Conservation (phyloP, 2,888 invertebrate genomes). For the Oligia fasciuncula region DNA sequence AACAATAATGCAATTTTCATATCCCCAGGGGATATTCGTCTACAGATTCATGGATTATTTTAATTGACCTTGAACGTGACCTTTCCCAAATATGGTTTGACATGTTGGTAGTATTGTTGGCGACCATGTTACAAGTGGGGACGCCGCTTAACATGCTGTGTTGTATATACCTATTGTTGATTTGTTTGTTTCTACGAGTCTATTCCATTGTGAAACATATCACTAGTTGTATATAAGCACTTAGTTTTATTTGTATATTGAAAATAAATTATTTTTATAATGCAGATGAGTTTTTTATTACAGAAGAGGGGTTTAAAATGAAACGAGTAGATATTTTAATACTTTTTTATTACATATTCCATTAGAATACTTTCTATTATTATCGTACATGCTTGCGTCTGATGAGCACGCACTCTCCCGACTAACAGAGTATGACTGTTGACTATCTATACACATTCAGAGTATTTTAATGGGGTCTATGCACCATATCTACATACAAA, state of each 20-base stretch:
- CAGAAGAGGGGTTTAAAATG: slow-evolving; percentile 37
- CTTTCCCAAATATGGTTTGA: neutral
- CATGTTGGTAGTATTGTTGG: neutral
- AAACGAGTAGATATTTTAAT: slow-evolving; percentile 75
- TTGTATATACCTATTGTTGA: slow-evolving; percentile 54
- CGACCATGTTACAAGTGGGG: neutral
- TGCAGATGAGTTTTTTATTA: slow-evolving; percentile 55
- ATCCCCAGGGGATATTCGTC: neutral
- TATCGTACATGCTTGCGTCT: slow-evolving; percentile 77
- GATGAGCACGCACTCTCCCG: slow-evolving; percentile 61
- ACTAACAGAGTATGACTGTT: slow-evolving; percentile 66
- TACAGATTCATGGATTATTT: neutral
- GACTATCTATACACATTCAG: slow-evolving; percentile 72
- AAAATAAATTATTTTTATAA: slow-evolving; percentile 79
- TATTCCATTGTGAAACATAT: slow-evolving; percentile 73
- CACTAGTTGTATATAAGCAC: slow-evolving; percentile 74
- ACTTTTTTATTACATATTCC: slow-evolving; percentile 89
- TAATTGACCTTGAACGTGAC: neutral
- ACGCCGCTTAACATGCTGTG: slow-evolving; percentile 20
- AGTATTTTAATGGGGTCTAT: slow-evolving; percentile 79
- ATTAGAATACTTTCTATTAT: slow-evolving; percentile 89
- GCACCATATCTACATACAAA: slow-evolving; percentile 85
- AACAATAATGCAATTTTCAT: neutral
- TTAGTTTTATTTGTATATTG: slow-evolving; percentile 66
- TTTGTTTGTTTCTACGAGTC: slow-evolving; percentile 60